Percentiles rank a stretch among this genome's conserved stretches.
phyloP scores from a whole-genome alignment of 2,797 vertebrate genomes.

The Chloroceryle amazona region DNA sequence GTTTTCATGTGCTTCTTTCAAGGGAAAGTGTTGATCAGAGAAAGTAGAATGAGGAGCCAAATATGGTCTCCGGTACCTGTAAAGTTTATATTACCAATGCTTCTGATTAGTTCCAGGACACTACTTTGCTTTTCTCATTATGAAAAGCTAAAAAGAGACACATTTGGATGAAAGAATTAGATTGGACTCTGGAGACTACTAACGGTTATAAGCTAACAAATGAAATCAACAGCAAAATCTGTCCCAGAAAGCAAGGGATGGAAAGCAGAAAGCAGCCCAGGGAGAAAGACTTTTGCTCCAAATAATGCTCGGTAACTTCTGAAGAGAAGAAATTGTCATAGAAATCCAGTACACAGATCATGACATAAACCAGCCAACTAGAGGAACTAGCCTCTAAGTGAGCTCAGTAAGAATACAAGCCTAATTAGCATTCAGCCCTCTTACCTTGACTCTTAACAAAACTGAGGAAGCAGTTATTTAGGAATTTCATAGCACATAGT shows the following conservation, averaged over 20 bases:
- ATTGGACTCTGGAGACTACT: background rate
- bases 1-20: background rate
- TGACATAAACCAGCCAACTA: background rate
- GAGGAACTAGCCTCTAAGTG: background rate
- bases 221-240: constrained; percentile 34
- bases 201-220: constrained; percentile 2
- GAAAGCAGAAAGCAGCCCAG: constrained; percentile 5
- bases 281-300: background rate
- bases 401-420: background rate
- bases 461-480: background rate
- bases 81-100: background rate
- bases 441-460: background rate
- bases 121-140: background rate
- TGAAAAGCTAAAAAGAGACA: background rate
- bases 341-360: constrained; percentile 24
- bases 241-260: background rate
- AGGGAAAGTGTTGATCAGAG: background rate
- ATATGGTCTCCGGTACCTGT: background rate
- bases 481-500: background rate
- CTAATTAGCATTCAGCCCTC: background rate
- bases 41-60: background rate
- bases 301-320: constrained; percentile 18
- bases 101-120: background rate
- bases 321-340: background rate
- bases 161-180: background rate